phyloP scores from a whole-genome alignment of 2,888 invertebrate genomes.

The Blastobasis lacticolella region DNA sequence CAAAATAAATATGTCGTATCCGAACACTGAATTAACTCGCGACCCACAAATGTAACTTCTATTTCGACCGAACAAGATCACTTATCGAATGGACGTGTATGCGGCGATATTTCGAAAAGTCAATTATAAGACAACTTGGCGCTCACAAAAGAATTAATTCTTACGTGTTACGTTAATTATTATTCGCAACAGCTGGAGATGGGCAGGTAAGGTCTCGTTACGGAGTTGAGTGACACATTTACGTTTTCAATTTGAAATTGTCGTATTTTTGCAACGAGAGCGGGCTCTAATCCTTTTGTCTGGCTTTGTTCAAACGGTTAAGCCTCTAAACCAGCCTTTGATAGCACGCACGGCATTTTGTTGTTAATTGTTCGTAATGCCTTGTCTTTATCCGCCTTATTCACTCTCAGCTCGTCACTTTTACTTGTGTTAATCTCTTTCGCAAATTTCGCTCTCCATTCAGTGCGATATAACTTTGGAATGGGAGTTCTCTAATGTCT shows the following conservation, averaged over 20 bases:
- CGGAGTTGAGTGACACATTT: slow-evolving; percentile 53
- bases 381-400: slow-evolving; percentile 23
- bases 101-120: slow-evolving; percentile 43
- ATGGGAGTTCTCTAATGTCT: no score
- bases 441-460: slow-evolving; percentile 1
- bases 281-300: slow-evolving; percentile 43
- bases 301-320: slow-evolving; percentile 34
- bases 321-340: slow-evolving; percentile 41
- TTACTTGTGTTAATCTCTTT: slow-evolving; percentile 25
- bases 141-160: slow-evolving; percentile 59
- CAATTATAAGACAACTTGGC: slow-evolving; percentile 60
- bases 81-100: slow-evolving; percentile 6
- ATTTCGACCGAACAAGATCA: slow-evolving; percentile 16
- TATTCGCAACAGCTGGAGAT: slow-evolving; percentile 33
- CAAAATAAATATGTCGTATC: slow-evolving; percentile 72
- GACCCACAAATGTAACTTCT: slow-evolving; percentile 25
- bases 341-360: slow-evolving; percentile 28
- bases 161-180: slow-evolving; percentile 50
- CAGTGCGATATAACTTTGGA: no score
- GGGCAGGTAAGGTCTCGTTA: slow-evolving; percentile 50
- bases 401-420: slow-evolving; percentile 25
- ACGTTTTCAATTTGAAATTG: slow-evolving; percentile 38
- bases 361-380: slow-evolving; percentile 39
- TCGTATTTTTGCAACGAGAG: slow-evolving; percentile 36
- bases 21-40: slow-evolving; percentile 41